phyloP scores from a whole-genome alignment of 1,140 invertebrate species.

The Callitettix versicolor region DNA sequence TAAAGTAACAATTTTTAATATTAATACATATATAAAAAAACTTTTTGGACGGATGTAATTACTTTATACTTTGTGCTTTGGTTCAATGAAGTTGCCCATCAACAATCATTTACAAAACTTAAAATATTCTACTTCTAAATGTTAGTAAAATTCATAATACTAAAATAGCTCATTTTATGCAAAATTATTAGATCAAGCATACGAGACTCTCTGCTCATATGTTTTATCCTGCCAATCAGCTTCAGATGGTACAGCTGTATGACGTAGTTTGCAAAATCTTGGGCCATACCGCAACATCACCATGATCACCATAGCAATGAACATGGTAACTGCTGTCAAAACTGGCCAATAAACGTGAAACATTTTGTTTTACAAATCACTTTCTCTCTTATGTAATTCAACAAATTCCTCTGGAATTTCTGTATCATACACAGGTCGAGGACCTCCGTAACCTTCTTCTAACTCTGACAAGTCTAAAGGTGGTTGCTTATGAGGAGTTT shows the following conservation, averaged over 20 bases:
- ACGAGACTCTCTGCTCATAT: slow-evolving; percentile 51
- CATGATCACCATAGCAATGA: slow-evolving; percentile 62
- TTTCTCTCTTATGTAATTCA: slow-evolving; percentile 67
- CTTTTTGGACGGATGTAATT: too few relatives aligned
- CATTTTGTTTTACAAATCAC: slow-evolving; percentile 62
- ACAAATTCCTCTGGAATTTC: slow-evolving; percentile 38
- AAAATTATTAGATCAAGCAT: slow-evolving; percentile 22
- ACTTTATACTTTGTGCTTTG: too few relatives aligned
- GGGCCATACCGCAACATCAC: slow-evolving; percentile 59
- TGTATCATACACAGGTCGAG: slow-evolving; percentile 28
- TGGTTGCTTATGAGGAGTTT: slow-evolving; percentile 70
- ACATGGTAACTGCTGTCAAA: slow-evolving; percentile 53
- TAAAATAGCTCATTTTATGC: too few relatives aligned
- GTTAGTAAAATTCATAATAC: too few relatives aligned
- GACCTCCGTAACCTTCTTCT: slow-evolving; percentile 28
- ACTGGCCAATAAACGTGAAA: slow-evolving; percentile 64
- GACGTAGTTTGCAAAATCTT: slow-evolving; percentile 51
- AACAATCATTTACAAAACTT: too few relatives aligned
- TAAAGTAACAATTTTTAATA: too few relatives aligned
- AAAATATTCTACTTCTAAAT: too few relatives aligned
- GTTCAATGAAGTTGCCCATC: too few relatives aligned
- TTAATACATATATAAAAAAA: too few relatives aligned
- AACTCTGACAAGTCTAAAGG: slow-evolving; percentile 67
- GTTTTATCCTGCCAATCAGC: slow-evolving; percentile 45
- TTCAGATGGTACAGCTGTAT: slow-evolving; percentile 47